These are phyloP conservation scores for Hippopotamyrus pictus DNA, from an alignment of 2,797 vertebrate species.

Conservation along the genomic window DNA sequence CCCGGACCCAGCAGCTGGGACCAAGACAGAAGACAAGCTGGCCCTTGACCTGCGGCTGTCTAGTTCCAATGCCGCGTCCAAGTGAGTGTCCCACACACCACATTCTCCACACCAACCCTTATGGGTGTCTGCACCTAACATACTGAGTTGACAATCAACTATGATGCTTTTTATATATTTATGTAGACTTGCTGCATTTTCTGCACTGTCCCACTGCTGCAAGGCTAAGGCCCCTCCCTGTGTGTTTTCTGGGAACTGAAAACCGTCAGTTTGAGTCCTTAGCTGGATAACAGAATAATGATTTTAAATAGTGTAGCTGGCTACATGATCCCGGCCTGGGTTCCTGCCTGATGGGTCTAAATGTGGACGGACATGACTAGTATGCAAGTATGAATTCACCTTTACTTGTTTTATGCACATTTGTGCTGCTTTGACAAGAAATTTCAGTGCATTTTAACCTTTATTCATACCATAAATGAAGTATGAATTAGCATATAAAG, in stretches of 20 bases:
- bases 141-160: neutral
- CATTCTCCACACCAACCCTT: neutral
- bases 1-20: slow-evolving; percentile 63
- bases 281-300: neutral
- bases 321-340: neutral
- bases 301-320: neutral
- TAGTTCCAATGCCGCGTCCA: slow-evolving; percentile 88
- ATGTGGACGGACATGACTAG: neutral
- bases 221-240: neutral
- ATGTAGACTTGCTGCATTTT: neutral
- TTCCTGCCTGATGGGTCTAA: neutral
- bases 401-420: neutral
- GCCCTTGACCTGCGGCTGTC: slow-evolving; percentile 83
- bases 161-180: neutral
- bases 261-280: neutral
- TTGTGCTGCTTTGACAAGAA: neutral
- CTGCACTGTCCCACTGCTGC: neutral
- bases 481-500: neutral
- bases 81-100: slow-evolving; percentile 59
- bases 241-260: neutral
- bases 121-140: neutral
- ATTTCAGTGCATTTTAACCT: neutral
- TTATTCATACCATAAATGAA: neutral
- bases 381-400: neutral
- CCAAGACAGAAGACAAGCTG: slow-evolving; percentile 75